These are phyloP conservation scores for Helicoverpa armigera DNA, from an alignment of 1,140 invertebrate species.

Conservation along the genomic window DNA sequence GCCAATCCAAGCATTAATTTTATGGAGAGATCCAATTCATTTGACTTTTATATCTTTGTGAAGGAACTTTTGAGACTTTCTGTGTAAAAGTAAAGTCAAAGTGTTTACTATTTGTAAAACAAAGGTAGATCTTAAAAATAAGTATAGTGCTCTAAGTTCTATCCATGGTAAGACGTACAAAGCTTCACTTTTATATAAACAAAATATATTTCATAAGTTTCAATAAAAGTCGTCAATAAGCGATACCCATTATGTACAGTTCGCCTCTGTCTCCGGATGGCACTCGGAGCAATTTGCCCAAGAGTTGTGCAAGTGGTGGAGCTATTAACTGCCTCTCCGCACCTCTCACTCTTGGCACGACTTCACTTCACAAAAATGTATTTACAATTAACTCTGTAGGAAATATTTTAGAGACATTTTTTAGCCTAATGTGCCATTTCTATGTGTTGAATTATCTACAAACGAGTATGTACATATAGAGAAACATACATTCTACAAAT, in stretches of 20 bases:
- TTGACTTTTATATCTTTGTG: too few relatives aligned
- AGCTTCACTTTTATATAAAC: too few relatives aligned
- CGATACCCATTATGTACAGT: constrained; percentile 18
- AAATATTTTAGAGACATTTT: neutral
- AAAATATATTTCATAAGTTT: neutral
- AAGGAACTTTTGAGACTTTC: neutral
- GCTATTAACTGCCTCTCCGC: constrained; percentile 13
- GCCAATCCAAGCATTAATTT: neutral
- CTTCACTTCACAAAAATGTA: neutral
- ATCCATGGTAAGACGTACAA: too few relatives aligned
- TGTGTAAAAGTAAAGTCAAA: neutral
- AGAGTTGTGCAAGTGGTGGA: neutral
- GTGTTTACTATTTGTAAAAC: too few relatives aligned
- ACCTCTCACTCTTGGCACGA: neutral
- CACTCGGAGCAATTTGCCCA: constrained; percentile 19
- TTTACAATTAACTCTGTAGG: neutral
- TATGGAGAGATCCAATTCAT: too few relatives aligned
- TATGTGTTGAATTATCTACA: too few relatives aligned
- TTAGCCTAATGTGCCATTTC: too few relatives aligned
- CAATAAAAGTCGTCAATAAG: neutral
- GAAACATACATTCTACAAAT: too few relatives aligned
- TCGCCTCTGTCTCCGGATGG: neutral
- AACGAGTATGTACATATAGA: too few relatives aligned
- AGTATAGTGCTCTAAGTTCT: too few relatives aligned
- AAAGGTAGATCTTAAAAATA: too few relatives aligned